Base-by-base conservation (phyloP, 2,797 vertebrate genomes). In the Lycodopsis pacificus region DNA sequence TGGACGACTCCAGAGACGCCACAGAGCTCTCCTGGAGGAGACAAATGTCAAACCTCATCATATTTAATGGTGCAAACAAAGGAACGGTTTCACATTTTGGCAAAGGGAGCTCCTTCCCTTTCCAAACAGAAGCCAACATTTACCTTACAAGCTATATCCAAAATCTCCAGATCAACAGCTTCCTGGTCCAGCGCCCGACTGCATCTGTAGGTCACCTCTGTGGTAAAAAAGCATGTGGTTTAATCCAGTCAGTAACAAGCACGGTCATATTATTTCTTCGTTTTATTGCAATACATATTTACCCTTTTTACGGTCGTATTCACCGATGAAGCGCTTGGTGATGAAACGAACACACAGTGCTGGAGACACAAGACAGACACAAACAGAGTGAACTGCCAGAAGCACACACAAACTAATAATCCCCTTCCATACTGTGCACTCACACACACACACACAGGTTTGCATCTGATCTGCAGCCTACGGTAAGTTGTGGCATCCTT, bases 231-330 rank as follows among this genome's bases (percentile, higher is more conserved):
- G n/a, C n/a, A n/a, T n/a, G n/a, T n/a, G n/a, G 17, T 49, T 15
- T 44, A 0, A 36, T 38, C 38, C 54, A 12, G 20, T 19, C n/a
- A 11, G 25, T 7, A 17, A 42, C 15, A 25, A 22, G 48, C 34
- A 25, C 0, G 5, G 17, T 40, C 10, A 14, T 17, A 0, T 36
- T 38, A 44, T n/a, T 19, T 59, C 11, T 15, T 38, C 36, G 42
- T 8, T 36, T 65, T 1, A 54, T 3, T 7, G 44, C 13, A 1
- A 22, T 46, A 34, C 62, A 49, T 44, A 36, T 59, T 61, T 73
- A 96, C 95, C 95, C 71, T 93, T 95, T 87, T 94, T 94, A 86
- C 90, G 94, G 90, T 96, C 95, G 74, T 95, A 95, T 73, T 96
- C 95, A 1, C 95, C 95, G 65, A 95, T 95, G 83, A 94, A 96